Evolutionary conservation across 2,797 vertebrate genomes (phyloP), one percentile per base, ranked within the genome.

Genomic region (Pseudochromis fuscus): DNA sequence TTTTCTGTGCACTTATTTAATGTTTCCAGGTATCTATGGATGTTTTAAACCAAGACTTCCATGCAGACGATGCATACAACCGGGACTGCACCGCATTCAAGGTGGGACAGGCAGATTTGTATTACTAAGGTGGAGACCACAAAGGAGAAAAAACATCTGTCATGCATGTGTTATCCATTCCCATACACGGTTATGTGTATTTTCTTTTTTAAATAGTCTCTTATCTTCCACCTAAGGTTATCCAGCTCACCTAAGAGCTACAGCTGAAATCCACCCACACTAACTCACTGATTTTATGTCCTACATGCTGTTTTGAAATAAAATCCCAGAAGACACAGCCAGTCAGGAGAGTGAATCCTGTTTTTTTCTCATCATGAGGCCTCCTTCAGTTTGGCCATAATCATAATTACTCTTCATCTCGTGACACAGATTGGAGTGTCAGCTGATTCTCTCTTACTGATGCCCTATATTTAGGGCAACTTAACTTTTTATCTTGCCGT

Each of bases 21-120:
- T 62, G 67, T 81, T 31, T 87, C n/a, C 86, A 99, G 97, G 94
- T 98, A 7, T 95, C 97, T 19, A 87, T 95, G 88, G 81, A 93
- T 51, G 71, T 96, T 66, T 93, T 95, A 76, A 89, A 92, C 11
- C 73, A 88, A 0, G 92, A 95, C 27, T 96, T 96, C 81, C 91
- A 94, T 16, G 94, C 96, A 74, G 95, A 96, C 45, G 95, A 96
- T 28, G 95, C 92, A 15, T 95, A 96, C 75, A 89, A 90, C 62
- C 94, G 97, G 70, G 95, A 98, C 81, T 99, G 98, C 83, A 84
- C 93, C 80, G 97, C 97, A 28, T 92, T 98, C 82, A 97, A 97
- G 96, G 98, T 99, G 75, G 45, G 80, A 12, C 59, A 27, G 4
- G 4, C 44, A 7, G 3, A 50, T 16, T 21, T 37, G 2, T 49